Conservation (phyloP, 2,888 invertebrate species). For the Phytoseiulus persimilis region DNA sequence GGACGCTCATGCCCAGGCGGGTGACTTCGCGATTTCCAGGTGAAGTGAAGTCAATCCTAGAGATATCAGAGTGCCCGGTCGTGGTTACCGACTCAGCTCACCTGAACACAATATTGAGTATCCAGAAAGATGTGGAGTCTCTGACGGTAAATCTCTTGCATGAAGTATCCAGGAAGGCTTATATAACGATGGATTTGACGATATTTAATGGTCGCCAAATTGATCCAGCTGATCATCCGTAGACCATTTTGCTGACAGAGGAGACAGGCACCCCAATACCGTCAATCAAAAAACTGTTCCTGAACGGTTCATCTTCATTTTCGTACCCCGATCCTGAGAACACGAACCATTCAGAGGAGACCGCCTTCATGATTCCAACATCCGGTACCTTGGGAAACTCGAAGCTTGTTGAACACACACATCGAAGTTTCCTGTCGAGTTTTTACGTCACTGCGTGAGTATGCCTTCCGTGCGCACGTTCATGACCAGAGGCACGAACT, state of each 20-base stretch:
- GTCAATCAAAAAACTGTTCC: neutral
- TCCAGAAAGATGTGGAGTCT: neutral
- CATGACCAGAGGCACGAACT: too few species aligned
- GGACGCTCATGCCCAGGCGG: neutral
- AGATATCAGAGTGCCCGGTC: constrained; percentile 6
- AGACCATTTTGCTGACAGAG: neutral
- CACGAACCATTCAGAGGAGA: neutral
- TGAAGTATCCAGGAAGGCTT: neutral
- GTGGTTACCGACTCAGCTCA: constrained; percentile 14
- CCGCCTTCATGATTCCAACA: constrained; percentile 9
- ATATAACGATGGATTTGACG: neutral
- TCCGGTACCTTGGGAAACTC: constrained; percentile 10
- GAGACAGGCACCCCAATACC: neutral
- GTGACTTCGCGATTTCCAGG: neutral
- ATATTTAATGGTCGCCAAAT: neutral
- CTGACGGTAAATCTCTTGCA: neutral
- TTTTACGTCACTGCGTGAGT: neutral
- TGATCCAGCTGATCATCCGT: neutral
- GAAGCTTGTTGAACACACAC: constrained; percentile 25
- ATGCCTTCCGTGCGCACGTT: neutral
- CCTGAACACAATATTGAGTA: neutral
- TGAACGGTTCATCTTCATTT: neutral
- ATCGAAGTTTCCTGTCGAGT: constrained; percentile 18
- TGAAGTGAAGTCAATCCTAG: neutral
- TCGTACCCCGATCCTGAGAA: neutral